Evolutionary conservation across 2,113 vertebrate species (phyloP).

Genomic region (Passer montanus): DNA sequence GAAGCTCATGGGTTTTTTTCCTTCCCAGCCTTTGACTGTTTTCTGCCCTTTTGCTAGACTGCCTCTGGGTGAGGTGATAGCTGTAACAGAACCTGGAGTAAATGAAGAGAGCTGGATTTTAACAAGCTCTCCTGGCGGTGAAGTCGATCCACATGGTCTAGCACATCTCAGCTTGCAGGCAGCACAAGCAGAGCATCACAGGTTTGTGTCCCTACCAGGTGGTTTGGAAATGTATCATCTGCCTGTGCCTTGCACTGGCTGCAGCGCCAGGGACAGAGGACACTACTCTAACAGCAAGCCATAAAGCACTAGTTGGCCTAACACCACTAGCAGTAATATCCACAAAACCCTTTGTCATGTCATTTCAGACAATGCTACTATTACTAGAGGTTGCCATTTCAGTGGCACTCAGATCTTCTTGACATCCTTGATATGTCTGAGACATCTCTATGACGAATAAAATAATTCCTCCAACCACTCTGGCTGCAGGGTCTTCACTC

Average conservation of each 20-base stretch:
- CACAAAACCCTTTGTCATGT: not conserved
- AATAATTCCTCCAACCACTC: not conserved
- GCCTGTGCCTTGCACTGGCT: not conserved
- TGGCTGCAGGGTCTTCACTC: not conserved
- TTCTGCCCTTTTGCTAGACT: not conserved
- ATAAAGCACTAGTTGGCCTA: not conserved
- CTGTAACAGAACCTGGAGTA: not conserved
- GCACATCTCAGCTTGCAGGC: not conserved
- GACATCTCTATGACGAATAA: not conserved
- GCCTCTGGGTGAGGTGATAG: not conserved
- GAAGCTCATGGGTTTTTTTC: not conserved
- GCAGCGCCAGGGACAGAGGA: fast-evolving
- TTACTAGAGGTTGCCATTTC: not conserved
- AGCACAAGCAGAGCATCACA: not conserved
- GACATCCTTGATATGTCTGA: not conserved
- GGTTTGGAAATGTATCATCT: not conserved
- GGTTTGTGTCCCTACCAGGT: not conserved
- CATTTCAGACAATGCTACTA: not conserved
- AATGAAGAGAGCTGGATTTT: not conserved
- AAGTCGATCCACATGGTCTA: not conserved
- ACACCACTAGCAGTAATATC: not conserved
- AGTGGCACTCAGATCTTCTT: not conserved
- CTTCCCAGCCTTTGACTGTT: fast-evolving
- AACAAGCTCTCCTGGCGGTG: not conserved
- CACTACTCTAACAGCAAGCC: fast-evolving